Evolutionary conservation across 2,797 vertebrate species (phyloP), one percentile per base, ranked within the genome.

Genomic region (Valencia hispanica): DNA sequence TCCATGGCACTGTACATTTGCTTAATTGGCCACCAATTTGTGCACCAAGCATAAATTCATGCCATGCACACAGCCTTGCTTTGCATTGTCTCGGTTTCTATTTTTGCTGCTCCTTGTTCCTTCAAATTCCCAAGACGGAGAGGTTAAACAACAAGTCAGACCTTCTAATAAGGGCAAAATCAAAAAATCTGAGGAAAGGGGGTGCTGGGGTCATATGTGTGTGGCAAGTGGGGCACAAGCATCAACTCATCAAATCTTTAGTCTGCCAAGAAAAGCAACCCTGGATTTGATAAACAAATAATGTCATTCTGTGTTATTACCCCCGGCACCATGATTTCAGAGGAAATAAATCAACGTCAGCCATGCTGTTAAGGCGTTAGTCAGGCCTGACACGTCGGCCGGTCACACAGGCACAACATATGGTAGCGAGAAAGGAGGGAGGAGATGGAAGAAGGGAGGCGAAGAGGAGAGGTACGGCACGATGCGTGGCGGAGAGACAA

Each of bases 341-440:
- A 96, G 96, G 95, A 97, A 97, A 97, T 97, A 96, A 96, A 97
- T 97, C 96, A 97, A 96, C 95, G 95, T 96, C 95, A 92, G 89
- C 79, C 88, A 81, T 87, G 89, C 86, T 93, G 94, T 93, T 94
- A 96, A 95, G 93, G 90, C 87, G 87, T 88, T 91, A 92, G 88
- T 92, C 87, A 89, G 87, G 89, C 88, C 89, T 86, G 92, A 93
- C 91, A 89, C 80, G 81, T 88, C 76, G 82, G 88, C 90, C 78
- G 84, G 92, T 91, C 94, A 93, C 94, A 96, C 87, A 84, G 91
- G 87, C 84, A 80, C 93, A 94, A 87, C 96, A 96, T 96, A 95
- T 86, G 92, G 92, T 85, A 86, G 90, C 25, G 65, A 77, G 82
- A 82, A 80, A 69, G 79, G 88, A 77, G 82, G 84, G 87, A 82